Conservation (phyloP, 2,888 invertebrate genomes). For the Yponomeuta malinellus region DNA sequence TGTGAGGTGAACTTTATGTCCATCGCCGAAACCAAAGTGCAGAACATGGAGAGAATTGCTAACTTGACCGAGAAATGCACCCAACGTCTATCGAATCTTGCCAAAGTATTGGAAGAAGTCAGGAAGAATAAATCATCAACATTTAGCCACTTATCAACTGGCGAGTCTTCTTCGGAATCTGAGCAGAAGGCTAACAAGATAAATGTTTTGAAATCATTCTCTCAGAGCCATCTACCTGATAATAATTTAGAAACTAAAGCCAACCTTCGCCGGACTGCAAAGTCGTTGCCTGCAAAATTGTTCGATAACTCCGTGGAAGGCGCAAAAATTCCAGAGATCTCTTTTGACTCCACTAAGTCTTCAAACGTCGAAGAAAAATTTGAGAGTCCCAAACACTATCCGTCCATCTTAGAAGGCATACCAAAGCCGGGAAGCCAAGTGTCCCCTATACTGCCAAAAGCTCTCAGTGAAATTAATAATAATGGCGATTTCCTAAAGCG, state of each 20-base stretch:
- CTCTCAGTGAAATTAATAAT: slow-evolving; percentile 21
- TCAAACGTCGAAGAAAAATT: slow-evolving; percentile 1
- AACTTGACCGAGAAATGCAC: slow-evolving; percentile 67
- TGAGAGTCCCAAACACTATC: slow-evolving; percentile 27
- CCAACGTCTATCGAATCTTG: slow-evolving; percentile 60
- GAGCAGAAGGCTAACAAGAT: slow-evolving; percentile 45
- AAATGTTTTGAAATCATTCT: slow-evolving; percentile 22
- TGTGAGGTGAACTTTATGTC: slow-evolving; percentile 52
- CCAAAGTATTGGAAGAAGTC: slow-evolving; percentile 66
- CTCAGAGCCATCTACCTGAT: slow-evolving; percentile 21
- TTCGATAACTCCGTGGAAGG: background rate
- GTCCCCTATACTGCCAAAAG: background rate
- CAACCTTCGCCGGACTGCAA: background rate
- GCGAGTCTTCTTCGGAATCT: slow-evolving; percentile 51
- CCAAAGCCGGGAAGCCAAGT: slow-evolving; percentile 39
- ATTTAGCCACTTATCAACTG: slow-evolving; percentile 56
- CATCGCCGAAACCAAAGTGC: slow-evolving; percentile 59
- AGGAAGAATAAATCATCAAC: slow-evolving; percentile 60
- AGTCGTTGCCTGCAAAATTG: background rate
- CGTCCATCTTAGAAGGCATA: slow-evolving; percentile 47
- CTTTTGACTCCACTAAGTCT: slow-evolving; percentile 1
- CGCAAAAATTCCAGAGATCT: background rate
- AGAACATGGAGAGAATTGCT: slow-evolving; percentile 70
- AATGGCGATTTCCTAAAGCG: slow-evolving; percentile 33
- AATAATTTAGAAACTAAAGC: background rate